Conservation (phyloP, 2,113 vertebrate species). For the Tragelaphus imberbis region DNA sequence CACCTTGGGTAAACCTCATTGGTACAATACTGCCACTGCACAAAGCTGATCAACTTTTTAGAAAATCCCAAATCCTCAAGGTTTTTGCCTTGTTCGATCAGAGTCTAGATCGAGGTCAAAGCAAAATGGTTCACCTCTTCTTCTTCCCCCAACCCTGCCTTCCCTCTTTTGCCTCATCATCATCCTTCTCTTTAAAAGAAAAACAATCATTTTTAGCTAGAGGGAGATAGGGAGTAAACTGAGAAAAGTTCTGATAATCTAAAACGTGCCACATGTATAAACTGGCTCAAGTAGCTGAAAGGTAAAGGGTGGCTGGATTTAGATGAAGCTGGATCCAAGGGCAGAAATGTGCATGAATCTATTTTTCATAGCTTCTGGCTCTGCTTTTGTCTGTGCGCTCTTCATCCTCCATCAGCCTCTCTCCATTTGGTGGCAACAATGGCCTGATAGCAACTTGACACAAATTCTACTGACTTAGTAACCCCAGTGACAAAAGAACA, state of each 20-base stretch:
- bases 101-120: background rate
- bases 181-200: background rate
- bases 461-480: background rate
- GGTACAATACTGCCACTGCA: background rate
- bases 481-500: background rate
- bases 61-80: constrained; percentile 1
- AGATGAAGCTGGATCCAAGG: background rate
- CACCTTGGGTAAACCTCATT: background rate
- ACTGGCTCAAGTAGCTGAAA: background rate
- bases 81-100: constrained; percentile 30
- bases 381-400: background rate
- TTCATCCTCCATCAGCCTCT: background rate
- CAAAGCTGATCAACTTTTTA: background rate
- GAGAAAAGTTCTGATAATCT: constrained; percentile 11
- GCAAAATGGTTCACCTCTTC: background rate
- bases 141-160: background rate
- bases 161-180: background rate
- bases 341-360: background rate
- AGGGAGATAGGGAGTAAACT: background rate
- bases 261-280: background rate
- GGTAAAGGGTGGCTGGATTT: background rate
- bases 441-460: background rate
- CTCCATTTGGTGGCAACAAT: background rate
- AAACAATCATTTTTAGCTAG: background rate
- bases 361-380: background rate